Evolutionary conservation across 1,140 invertebrate genomes (phyloP), one percentile per base, ranked within the genome.

Genomic region (Patella vulgata): DNA sequence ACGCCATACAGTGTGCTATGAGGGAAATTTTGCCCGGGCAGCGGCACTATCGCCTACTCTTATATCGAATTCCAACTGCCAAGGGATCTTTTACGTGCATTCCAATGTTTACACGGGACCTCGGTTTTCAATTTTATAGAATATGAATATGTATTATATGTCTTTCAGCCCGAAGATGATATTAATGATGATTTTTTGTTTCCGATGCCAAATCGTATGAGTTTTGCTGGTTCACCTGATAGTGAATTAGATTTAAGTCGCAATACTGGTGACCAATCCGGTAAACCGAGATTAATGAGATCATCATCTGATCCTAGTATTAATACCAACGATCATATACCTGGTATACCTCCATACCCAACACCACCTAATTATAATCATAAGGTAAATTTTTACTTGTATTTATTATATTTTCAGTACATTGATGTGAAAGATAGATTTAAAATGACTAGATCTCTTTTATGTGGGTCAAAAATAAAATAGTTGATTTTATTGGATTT

Each of bases 181-280:
- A 84, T 87, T 36, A 83, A 85, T 39, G 88, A 89, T 68, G 95
- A 99, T 88, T 96, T 98, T 90, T 90, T 98, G 78, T 98, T 98
- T 88, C 96, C 96, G 76, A 96, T 97, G 94, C 94, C 94, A 68
- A 93, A 93, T 85, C 91, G 95, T 77, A 87, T 97, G 67, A 97
- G 95, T 78, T 97, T 96, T 87, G 95, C 94, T 66, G 96, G 93
- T 75, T 96, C 94, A 78, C 94, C 94, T 69, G 95, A 97, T 86
- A 95, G 92, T 81, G 95, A 98, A 85, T 88, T 94, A 80, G 94
- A 96, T 86, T 70, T 77, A 39, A 57, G 73, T 27, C 59, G 75
- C 79, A 71, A 87, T 39, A 64, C 70, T 17, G 46, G 50, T 0
- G 80, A 81, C 52, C 78, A 79, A 42, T 54, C 77, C 43, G 74